A percentile compares a stretch with the other conserved stretches of the same genome.
phyloP scores from a whole-genome alignment of 2,113 vertebrate species.

The Pelecanoides urinatrix region DNA sequence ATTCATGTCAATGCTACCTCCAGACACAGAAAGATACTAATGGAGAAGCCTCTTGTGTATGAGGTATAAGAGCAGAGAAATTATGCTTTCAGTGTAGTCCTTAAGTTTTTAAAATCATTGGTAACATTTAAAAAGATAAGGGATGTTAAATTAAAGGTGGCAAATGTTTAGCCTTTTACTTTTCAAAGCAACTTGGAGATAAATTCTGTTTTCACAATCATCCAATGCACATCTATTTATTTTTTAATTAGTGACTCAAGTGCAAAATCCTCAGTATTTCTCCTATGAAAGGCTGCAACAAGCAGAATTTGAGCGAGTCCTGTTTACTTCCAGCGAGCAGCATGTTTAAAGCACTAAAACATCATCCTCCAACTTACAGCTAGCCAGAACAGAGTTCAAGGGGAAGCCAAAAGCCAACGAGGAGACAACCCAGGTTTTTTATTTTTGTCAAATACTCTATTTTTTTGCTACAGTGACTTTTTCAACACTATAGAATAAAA shows the following conservation, averaged over 20 bases:
- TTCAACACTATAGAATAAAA: background rate
- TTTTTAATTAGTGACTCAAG: background rate
- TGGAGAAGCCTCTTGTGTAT: background rate
- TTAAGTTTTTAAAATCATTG: background rate
- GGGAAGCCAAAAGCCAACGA: background rate
- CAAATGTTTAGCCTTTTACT: background rate
- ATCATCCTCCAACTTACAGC: background rate
- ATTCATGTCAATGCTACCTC: conserved; percentile 30
- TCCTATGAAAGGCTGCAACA: background rate
- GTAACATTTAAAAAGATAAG: background rate
- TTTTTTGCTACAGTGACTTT: background rate
- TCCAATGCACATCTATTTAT: background rate
- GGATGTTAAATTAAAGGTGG: background rate
- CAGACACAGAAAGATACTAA: conserved; percentile 23
- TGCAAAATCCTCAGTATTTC: background rate
- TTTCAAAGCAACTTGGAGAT: background rate
- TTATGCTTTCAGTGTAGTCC: background rate
- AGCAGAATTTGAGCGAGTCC: background rate
- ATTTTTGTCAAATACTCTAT: background rate
- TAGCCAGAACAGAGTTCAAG: background rate
- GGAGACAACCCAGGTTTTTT: background rate
- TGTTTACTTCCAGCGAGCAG: background rate
- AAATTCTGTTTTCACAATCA: background rate
- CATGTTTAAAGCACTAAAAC: background rate
- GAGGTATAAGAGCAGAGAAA: background rate